Conservation (phyloP, 37 sponge, comb jelly and placozoan species). For the Hormiphora californensis region DNA sequence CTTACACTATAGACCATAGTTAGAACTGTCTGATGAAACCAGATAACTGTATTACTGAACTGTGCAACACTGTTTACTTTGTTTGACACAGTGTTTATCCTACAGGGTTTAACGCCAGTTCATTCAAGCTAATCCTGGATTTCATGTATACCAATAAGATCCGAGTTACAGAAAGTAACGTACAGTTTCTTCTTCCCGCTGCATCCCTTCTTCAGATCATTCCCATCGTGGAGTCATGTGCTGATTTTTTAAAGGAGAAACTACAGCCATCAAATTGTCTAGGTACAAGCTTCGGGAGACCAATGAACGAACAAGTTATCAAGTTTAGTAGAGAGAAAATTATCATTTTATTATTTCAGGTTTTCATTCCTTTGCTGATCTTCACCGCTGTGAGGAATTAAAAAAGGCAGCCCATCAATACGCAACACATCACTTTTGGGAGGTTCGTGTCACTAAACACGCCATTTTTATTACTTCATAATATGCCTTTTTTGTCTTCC, state of each 20-base stretch:
- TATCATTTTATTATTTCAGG: neutral
- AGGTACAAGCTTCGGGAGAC: conserved; percentile 55
- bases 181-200: conserved; percentile 66
- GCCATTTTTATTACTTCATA: neutral
- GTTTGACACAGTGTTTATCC: neutral
- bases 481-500: too few species aligned
- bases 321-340: neutral
- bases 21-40: too few species aligned
- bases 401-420: conserved; percentile 56
- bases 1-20: too few species aligned
- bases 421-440: conserved; percentile 64
- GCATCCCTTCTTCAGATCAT: conserved; percentile 66
- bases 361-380: conserved; percentile 61
- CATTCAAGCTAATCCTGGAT: conserved; percentile 60
- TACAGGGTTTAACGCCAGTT: conserved; percentile 62
- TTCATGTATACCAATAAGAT: conserved; percentile 68
- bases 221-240: conserved; percentile 60
- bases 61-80: neutral
- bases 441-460: neutral
- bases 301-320: neutral
- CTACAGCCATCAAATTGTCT: conserved; percentile 75
- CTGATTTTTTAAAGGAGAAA: conserved; percentile 58
- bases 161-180: conserved; percentile 59
- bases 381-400: conserved; percentile 65
- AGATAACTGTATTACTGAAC: neutral